Base-by-base conservation (phyloP, 1,140 invertebrate genomes). In the Zaprionus lachaisei region DNA sequence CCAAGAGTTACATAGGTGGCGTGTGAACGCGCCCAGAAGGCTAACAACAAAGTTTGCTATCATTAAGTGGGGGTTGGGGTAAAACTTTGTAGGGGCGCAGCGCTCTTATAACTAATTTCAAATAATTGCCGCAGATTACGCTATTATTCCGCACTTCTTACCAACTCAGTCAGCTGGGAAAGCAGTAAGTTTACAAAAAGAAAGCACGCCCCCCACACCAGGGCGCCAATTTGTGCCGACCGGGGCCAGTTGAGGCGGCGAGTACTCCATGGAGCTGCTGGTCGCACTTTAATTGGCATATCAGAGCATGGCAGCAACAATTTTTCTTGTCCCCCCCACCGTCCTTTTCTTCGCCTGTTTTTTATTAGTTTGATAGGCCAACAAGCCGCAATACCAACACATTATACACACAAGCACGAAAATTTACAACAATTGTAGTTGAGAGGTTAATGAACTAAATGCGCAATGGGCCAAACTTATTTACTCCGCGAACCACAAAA, bases 281-380 rank as follows among this genome's bases (percentile, higher is more conserved):
- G 84, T 84, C 84, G 85, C 85, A 84, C 81, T 87, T 87, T 87
- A 87, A 87, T 87, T 87, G 84, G 84, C 85, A 87, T 87, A 87
- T 87, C 84, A 84, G 81, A 83, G 71, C 81, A 76, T 80, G 81
- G 69, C 82, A 78, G 77, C 75, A 72, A 77, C 67, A 64, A 67
- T 85, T 75, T 75, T 81, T 83, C 79, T 73, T 77, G 17, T 20
- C 9, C n/a, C 15, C 38, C 38, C 38, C 38, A 15, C 5, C n/a
- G 24, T 34, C 14, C 24, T 61, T 41, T 61, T 26, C 6, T 44
- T 28, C 11, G 24, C 24, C 28, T 37, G 71, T 79, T 80, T 86
- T 74, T 81, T 87, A 80, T 74, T 81, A 83, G 78, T 85, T 80
- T 80, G 84, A 62, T 87, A 87, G 83, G 78, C 83, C 80, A 87